Base-by-base conservation (phyloP, 2,888 invertebrate species). In the Eretmocerus hayati region DNA sequence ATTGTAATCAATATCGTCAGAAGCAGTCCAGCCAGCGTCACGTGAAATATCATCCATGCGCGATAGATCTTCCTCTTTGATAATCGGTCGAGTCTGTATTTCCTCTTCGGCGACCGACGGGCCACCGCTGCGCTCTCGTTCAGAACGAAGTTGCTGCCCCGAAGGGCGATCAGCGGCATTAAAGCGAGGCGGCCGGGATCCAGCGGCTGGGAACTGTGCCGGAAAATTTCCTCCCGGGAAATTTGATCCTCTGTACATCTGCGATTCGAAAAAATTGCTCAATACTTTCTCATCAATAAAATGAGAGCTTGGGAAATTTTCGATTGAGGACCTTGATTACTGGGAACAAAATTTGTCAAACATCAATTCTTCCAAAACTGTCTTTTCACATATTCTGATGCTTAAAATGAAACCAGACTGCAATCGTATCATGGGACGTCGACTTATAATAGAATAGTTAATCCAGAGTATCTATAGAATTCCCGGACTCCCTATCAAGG, bases 1-100 rank as follows among this genome's bases (percentile, higher is more conserved):
- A 76, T 90, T 90, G 69, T 93, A 94, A 74, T 94, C 93, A 67
- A 94, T 90, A 69, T 92, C 92, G 67, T 91, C 91, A 63, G 90
- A 85, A 59, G 86, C 85, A 50, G 90, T 88, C 95, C 95, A 95
- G 55, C 92, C 92, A 63, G 87, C 85, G 66, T 90, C 87, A 62
- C 87, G 83, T 37, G 88, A 82, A 59, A 93, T 87, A 66, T 92
- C 88, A 73, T 94, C 94, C 77, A 95, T 85, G 50, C 89, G 87
- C 63, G 86, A 89, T 62, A 95, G 79, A 72, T 93, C 92, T 69
- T 93, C 92, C 66, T 93, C 92, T 60, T 89, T 87, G 59, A 95
- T 90, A 57, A 95, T 94, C 52, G 94, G 90, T 46, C 88, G 79
- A 57, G 87, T 83, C 49, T 79, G 74, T 47, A 85, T 74, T 62